Percentiles rank a stretch among this genome's conserved stretches.
Evolutionary conservation across 2,113 vertebrate species (phyloP).

Genomic region (Cephalophus harveyi): DNA sequence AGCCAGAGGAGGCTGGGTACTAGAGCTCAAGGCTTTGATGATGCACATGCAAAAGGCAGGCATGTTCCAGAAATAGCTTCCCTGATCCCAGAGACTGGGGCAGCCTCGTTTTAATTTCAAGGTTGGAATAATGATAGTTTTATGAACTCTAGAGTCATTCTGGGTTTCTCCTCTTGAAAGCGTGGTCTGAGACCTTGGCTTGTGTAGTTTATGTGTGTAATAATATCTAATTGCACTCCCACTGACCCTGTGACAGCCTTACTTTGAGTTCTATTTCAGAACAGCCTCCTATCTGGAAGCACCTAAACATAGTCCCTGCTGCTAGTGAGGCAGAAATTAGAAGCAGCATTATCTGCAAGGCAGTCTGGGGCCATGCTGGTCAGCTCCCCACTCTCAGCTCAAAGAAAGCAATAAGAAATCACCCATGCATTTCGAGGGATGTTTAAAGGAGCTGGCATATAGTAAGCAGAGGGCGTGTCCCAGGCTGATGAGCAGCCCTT

Average conservation of each 20-base stretch:
- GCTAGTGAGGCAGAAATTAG: conserved; percentile 34
- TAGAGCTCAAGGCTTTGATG: not conserved
- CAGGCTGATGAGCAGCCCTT: not conserved
- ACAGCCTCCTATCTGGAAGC: conserved; percentile 52
- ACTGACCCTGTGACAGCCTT: conserved; percentile 65
- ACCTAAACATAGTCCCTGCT: conserved; percentile 30
- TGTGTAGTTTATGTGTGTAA: conserved; percentile 72
- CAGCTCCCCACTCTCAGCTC: not conserved
- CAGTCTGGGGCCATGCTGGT: conserved; percentile 24
- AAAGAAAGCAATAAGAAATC: not conserved
- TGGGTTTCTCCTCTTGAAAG: conserved; percentile 65
- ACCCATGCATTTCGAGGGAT: rapidly evolving
- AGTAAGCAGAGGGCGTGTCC: not conserved
- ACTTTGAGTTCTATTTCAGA: conserved; percentile 72
- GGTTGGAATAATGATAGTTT: conserved; percentile 77
- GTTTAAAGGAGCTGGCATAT: not conserved
- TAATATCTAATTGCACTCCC: conserved; percentile 61
- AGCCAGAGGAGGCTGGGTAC: not conserved
- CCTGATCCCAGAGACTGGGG: conserved; percentile 4
- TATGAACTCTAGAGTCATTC: conserved; percentile 73
- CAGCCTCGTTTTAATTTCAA: conserved; percentile 74
- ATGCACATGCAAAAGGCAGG: not conserved
- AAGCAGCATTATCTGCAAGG: conserved; percentile 41
- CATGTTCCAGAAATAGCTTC: conserved; percentile 61
- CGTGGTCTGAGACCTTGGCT: conserved; percentile 70